Conservation (phyloP, 2,888 invertebrate species). For the Agrochola circellaris region DNA sequence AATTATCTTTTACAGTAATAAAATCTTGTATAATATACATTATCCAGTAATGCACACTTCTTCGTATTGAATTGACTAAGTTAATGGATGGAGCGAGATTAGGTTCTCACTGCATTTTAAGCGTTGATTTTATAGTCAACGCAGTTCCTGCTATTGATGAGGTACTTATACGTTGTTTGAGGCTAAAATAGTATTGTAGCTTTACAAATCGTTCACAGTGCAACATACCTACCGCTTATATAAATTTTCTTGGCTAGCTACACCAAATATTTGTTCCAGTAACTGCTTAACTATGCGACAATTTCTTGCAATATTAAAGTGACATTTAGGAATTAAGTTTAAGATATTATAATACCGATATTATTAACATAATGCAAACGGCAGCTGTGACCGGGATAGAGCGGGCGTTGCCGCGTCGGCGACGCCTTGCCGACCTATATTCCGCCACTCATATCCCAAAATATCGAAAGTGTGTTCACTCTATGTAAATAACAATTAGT, state of each 20-base stretch:
- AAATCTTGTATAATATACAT: no score
- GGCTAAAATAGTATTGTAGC: slow-evolving; percentile 26
- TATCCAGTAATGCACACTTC: no score
- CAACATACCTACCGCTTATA: slow-evolving; percentile 17
- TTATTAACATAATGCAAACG: slow-evolving; percentile 78
- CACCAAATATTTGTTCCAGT: slow-evolving; percentile 26
- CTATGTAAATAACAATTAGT: slow-evolving; percentile 67
- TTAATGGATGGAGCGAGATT: neutral
- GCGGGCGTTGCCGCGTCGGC: slow-evolving; percentile 86
- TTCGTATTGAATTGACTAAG: neutral
- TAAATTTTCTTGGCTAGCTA: slow-evolving; percentile 52
- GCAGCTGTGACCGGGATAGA: slow-evolving; percentile 87
- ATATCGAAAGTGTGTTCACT: slow-evolving; percentile 82
- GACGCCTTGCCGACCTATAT: slow-evolving; percentile 86
- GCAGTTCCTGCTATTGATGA: neutral
- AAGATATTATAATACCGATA: slow-evolving; percentile 58
- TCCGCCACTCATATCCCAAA: slow-evolving; percentile 87
- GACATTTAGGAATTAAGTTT: slow-evolving; percentile 10
- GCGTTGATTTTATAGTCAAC: neutral
- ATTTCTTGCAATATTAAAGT: slow-evolving; percentile 4
- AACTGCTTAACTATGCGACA: neutral
- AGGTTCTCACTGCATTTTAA: neutral
- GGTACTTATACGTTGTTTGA: neutral
- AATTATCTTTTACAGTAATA: no score
- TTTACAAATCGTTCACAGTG: neutral